Evolutionary conservation across 2,797 vertebrate species (phyloP), one percentile per base, ranked within the genome.

Genomic region (Gobio occitaniae): DNA sequence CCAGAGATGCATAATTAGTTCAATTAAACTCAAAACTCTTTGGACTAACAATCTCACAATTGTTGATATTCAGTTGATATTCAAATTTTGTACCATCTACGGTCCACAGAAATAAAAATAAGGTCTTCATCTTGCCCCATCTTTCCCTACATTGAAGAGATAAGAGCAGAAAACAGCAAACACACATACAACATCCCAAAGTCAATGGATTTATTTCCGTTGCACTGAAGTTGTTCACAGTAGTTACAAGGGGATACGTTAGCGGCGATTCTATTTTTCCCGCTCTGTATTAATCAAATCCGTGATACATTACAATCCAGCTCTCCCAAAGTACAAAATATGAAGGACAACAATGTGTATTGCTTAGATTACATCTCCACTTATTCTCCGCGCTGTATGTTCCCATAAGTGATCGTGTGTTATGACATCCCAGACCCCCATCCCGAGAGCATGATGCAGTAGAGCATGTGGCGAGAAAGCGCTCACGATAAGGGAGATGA

Each of bases 201-300:
- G 95, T 95, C 95, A 97, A 97, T 96, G 96, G 96, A 95, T 98
- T 98, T 98, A 98, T 98, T 97, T 96, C 95, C 97, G 96, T 93
- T 95, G 97, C 96, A 97, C 95, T 96, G 95, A 96, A 96, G 96
- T 96, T 94, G 96, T 96, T 98, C 97, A 98, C 97, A 98, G 97
- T 97, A 96, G 94, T 95, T 96, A 97, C 96, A 95, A 94, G 96
- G 95, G 94, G 95, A 95, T 95, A 97, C 96, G 96, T 95, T 91
- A 93, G 94, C 95, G 95, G 93, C 88, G 90, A 91, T 77, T 87
- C 71, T 76, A 95, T 91, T 90, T 92, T 92, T 95, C 95, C 95
- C 95, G 94, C 95, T 96, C 94, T 91, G 90, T 93, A 93, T 93
- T 86, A 84, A 87, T 82, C 72, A 90, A 86, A 72, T 89, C 84